Conservation (phyloP, 2,797 vertebrate species). For the Poliocrania exsul region DNA sequence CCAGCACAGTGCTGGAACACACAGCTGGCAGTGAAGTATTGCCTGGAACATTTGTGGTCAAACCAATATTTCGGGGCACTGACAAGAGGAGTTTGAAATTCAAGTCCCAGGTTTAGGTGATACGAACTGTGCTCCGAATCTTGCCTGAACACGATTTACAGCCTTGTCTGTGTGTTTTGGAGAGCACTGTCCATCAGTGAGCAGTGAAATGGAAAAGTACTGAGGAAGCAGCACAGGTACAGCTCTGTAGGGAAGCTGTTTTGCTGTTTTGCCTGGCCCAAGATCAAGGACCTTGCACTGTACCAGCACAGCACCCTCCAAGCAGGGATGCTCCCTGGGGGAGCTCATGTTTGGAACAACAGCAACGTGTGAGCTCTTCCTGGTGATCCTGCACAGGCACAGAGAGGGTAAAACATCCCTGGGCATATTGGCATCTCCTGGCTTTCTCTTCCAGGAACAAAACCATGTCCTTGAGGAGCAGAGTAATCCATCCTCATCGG, state of each 20-base stretch:
- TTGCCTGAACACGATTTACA: neutral
- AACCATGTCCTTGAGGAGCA: neutral
- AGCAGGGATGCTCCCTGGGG: neutral
- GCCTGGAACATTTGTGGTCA: neutral
- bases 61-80: neutral
- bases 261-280: neutral
- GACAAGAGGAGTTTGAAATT: neutral
- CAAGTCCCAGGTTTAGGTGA: neutral
- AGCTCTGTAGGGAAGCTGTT: neutral
- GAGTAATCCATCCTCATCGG: neutral
- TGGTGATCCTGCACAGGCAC: neutral
- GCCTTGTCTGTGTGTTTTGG: neutral
- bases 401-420: neutral
- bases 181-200: neutral
- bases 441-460: neutral
- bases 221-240: neutral
- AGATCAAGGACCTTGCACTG: neutral
- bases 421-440: neutral
- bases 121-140: neutral
- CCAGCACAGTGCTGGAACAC: neutral
- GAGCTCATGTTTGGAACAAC: neutral
- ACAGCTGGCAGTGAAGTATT: neutral
- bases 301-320: accelerated
- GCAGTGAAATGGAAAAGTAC: slow-evolving; percentile 3
- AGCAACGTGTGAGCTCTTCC: neutral